A percentile compares a stretch with the other conserved stretches of the same genome.
Conservation (phyloP, 1,140 invertebrate species). For the Aplysia californica region DNA sequence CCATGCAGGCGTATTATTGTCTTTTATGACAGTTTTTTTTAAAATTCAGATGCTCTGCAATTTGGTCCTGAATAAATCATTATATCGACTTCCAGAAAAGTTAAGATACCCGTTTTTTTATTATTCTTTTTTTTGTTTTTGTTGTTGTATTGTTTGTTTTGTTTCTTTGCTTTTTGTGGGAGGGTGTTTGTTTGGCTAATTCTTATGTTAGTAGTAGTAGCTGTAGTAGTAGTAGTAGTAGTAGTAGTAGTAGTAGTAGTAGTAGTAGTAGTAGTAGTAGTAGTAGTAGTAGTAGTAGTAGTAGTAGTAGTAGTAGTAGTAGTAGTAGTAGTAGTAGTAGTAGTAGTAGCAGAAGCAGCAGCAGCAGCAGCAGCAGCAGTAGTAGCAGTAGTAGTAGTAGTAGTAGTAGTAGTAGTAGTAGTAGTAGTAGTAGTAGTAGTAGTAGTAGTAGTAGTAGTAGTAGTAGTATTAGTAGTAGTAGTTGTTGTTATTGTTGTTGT, state of each 20-base stretch:
- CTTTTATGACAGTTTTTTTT: no score
- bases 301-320: no score
- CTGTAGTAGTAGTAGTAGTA: neutral
- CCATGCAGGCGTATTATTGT: no score
- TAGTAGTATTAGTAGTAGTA: neutral
- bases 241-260: neutral
- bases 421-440: neutral
- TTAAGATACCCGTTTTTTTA: no score
- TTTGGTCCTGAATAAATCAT: no score
- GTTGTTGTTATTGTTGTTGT: no score
- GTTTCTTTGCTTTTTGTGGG: neutral
- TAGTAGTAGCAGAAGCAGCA: neutral
- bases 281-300: neutral
- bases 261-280: neutral
- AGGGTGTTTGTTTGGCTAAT: no score
- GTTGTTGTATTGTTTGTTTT: neutral
- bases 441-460: neutral
- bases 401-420: neutral
- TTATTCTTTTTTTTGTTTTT: no score
- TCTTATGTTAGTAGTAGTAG: neutral
- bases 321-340: no score
- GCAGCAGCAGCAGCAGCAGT: neutral
- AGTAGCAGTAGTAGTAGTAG: neutral
- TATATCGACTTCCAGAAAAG: no score
- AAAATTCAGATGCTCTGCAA: no score